phyloP scores from a whole-genome alignment of 2,113 vertebrate genomes.

The pig (Sus scrofa) region T2T-Sscrofa CM000827.6:91665001-91665500 shows the following conservation, averaged over 20 bases:
- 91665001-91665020: conserved; percentile 44
- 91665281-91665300: conserved; percentile 74
- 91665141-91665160: conserved; percentile 69
- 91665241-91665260: conserved; percentile 85
- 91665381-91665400: conserved; percentile 79
- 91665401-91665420: conserved; percentile 67
- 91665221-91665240: conserved; percentile 83
- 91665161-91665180: conserved; percentile 71
- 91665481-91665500: conserved; percentile 48
- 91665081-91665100: conserved; percentile 11
- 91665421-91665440: conserved; percentile 82
- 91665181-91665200: conserved; percentile 57
- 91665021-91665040: neutral
- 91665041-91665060: conserved; percentile 58
- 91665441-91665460: conserved; percentile 70
- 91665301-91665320: conserved; percentile 78
- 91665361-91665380: conserved; percentile 79
- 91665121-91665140: conserved; percentile 37
- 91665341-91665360: conserved; percentile 72
- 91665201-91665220: conserved; percentile 85
- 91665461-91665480: conserved; percentile 68
- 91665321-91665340: conserved; percentile 84
- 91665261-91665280: conserved; percentile 79
- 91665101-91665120: neutral
- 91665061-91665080: conserved; percentile 62